Percentiles rank a stretch among this genome's conserved stretches.
These are phyloP conservation scores for Drepana falcataria DNA, from an alignment of 2,888 invertebrate species.

Conservation along the genomic window DNA sequence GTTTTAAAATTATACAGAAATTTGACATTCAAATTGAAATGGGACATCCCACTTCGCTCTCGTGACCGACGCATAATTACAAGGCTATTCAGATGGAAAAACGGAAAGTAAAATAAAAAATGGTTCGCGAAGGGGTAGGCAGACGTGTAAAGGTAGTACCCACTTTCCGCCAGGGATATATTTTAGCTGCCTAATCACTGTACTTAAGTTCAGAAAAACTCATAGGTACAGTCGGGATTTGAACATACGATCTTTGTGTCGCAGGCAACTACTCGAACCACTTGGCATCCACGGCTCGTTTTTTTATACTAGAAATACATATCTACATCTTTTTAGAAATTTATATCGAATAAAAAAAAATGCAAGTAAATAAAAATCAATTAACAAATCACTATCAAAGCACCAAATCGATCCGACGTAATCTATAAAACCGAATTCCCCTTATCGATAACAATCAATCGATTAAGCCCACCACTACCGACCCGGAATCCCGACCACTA, in stretches of 20 bases:
- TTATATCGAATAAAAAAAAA: neutral
- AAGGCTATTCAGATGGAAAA: constrained; percentile 37
- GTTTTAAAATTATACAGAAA: constrained; percentile 44
- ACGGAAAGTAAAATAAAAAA: neutral
- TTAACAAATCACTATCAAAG: neutral
- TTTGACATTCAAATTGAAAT: constrained; percentile 47
- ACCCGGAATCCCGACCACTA: constrained; percentile 27
- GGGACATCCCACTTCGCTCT: constrained; percentile 34
- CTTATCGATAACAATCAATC: constrained; percentile 10
- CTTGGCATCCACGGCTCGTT: too few species aligned
- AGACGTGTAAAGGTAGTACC: too few species aligned
- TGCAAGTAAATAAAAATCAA: neutral
- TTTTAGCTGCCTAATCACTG: too few species aligned
- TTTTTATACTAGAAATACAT: too few species aligned
- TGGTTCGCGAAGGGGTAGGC: too few species aligned
- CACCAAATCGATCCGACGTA: neutral
- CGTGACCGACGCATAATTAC: constrained; percentile 44
- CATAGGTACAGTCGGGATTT: too few species aligned
- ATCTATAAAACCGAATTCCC: constrained; percentile 4
- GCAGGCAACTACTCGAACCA: too few species aligned
- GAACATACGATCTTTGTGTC: too few species aligned
- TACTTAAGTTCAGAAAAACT: too few species aligned
- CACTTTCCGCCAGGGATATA: too few species aligned
- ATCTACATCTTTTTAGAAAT: too few species aligned
- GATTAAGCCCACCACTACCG: constrained; percentile 21